Evolutionary conservation across 2,888 invertebrate species (phyloP).

Genomic region (Congeria kusceri): DNA sequence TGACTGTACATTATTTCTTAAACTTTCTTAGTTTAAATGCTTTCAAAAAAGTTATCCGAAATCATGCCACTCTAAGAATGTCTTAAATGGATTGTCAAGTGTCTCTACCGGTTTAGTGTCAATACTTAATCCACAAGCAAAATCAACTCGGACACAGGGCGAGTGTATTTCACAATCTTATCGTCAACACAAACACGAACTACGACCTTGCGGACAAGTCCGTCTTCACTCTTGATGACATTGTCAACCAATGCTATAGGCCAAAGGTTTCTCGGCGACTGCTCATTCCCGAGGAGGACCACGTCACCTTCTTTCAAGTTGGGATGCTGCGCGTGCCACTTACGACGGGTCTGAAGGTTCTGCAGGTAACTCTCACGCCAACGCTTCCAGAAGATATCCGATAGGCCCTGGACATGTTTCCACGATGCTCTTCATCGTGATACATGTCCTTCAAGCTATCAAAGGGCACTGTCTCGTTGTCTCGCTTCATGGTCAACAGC

Average conservation of each 20-base stretch:
- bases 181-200: too few species aligned
- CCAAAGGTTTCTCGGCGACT: constrained; percentile 44
- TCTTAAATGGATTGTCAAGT: too few species aligned
- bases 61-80: too few species aligned
- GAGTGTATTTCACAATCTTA: too few species aligned
- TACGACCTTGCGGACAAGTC: background rate
- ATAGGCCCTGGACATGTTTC: constrained; percentile 47
- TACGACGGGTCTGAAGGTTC: constrained; percentile 38
- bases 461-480: background rate
- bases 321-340: constrained; percentile 34
- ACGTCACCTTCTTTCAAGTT: constrained; percentile 53
- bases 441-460: constrained; percentile 42
- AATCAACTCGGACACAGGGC: too few species aligned
- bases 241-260: constrained; percentile 40
- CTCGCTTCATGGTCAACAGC: constrained; percentile 24
- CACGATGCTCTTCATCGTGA: constrained; percentile 41
- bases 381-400: constrained; percentile 53
- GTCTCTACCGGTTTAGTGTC: too few species aligned
- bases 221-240: constrained; percentile 43
- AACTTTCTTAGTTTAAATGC: too few species aligned
- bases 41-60: too few species aligned
- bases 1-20: too few species aligned
- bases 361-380: constrained; percentile 51
- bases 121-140: constrained; percentile 32
- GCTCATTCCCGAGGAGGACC: constrained; percentile 39